phyloP scores from a whole-genome alignment of 2,113 vertebrate genomes.

The Leptobrachium ailaonicum region DNA sequence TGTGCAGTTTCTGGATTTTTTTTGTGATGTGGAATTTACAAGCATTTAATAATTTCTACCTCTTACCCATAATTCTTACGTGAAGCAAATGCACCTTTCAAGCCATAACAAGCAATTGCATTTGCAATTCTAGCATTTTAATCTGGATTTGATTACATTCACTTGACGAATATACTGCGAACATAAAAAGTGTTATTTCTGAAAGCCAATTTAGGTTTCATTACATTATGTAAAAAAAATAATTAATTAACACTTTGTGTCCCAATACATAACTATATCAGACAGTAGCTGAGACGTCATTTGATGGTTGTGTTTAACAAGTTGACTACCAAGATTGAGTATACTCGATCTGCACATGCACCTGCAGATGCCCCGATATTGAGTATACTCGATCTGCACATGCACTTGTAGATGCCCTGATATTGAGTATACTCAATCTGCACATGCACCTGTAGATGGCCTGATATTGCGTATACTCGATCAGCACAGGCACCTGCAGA shows the following conservation, averaged over 20 bases:
- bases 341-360: no score
- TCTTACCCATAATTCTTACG: conserved; percentile 12
- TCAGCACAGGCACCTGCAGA: no score
- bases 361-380: no score
- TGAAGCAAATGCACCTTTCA: conserved; percentile 24
- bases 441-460: no score
- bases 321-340: no score
- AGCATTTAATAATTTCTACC: conserved; percentile 13
- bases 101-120: conserved; percentile 15
- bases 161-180: conserved; percentile 36
- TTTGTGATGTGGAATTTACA: conserved; percentile 10
- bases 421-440: no score
- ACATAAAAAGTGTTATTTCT: conserved; percentile 32
- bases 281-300: conserved; percentile 1
- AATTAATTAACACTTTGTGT: conserved; percentile 25
- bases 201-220: conserved; percentile 21
- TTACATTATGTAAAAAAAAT: conserved; percentile 29
- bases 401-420: no score
- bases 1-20: conserved; percentile 8
- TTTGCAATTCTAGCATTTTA: conserved; percentile 48
- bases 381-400: no score
- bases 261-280: conserved; percentile 6
- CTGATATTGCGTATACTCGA: no score
- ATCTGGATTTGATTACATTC: conserved; percentile 41
- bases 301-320: not conserved